These are phyloP conservation scores for Serripes groenlandicus DNA, from an alignment of 2,888 invertebrate species.

Conservation along the genomic window DNA sequence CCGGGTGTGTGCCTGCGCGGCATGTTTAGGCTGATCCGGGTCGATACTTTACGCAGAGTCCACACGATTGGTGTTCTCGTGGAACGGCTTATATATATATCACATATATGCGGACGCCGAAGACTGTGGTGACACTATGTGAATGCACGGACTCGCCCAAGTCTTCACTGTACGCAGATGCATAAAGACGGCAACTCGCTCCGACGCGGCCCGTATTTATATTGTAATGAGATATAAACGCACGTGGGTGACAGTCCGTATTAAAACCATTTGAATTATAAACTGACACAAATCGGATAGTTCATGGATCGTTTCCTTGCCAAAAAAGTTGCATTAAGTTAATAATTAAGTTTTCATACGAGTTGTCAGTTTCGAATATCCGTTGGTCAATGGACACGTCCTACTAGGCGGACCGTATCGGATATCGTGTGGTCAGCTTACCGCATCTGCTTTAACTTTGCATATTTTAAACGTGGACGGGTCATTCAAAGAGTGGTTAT, in stretches of 20 bases:
- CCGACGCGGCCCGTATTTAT: too few relatives aligned
- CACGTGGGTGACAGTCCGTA: conserved; percentile 15
- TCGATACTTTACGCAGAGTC: too few relatives aligned
- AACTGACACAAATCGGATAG: conserved; percentile 27
- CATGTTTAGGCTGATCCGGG: too few relatives aligned
- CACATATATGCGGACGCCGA: too few relatives aligned
- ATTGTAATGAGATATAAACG: conserved; percentile 12
- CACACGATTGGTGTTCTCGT: too few relatives aligned
- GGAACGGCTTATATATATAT: too few relatives aligned
- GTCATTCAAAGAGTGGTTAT: neutral
- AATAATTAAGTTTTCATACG: conserved; percentile 47
- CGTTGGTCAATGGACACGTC: conserved; percentile 1
- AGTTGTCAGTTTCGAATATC: conserved; percentile 36
- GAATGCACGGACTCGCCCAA: too few relatives aligned
- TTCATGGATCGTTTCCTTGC: conserved; percentile 15
- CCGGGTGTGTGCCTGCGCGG: too few relatives aligned
- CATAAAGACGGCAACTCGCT: too few relatives aligned
- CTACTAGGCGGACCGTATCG: conserved; percentile 16
- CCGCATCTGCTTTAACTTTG: conserved; percentile 21
- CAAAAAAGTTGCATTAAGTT: conserved; percentile 17
- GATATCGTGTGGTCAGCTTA: conserved; percentile 13
- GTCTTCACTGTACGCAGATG: too few relatives aligned
- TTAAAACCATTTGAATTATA: conserved; percentile 11
- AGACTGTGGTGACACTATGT: too few relatives aligned
- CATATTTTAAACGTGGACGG: conserved; percentile 10